A percentile compares a stretch with the other conserved stretches of the same genome.
phyloP scores from a whole-genome alignment of 2,888 invertebrate species.

The Pristionchus arcanus region DNA sequence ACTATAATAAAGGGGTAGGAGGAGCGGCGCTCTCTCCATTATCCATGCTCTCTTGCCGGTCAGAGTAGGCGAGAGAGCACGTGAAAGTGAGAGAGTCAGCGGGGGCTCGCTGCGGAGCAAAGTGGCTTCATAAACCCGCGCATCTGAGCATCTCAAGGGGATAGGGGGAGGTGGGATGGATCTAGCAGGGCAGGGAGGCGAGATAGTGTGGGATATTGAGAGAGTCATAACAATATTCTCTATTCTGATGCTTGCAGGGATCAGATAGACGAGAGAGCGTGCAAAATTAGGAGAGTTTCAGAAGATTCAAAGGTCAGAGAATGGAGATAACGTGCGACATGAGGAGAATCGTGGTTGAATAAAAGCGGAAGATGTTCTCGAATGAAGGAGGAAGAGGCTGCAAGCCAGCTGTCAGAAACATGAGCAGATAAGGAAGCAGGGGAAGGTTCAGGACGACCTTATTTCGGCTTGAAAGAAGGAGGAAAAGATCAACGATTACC shows the following conservation, averaged over 20 bases:
- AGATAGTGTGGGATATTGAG: neutral
- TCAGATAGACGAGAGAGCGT: neutral
- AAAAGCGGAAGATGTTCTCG: neutral
- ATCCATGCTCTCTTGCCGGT: neutral
- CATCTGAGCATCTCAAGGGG: conserved; percentile 21
- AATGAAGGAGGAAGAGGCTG: neutral
- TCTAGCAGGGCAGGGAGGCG: neutral
- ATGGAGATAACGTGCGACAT: neutral
- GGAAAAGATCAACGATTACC: no score
- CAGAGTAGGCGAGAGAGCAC: neutral
- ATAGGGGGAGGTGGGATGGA: conserved; percentile 27
- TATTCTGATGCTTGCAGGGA: neutral
- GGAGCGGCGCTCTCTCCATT: neutral
- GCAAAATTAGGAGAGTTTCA: neutral
- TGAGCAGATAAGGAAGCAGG: conserved; percentile 11
- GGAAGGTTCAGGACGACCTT: neutral
- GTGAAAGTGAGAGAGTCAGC: neutral
- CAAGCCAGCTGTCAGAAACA: conserved; percentile 5
- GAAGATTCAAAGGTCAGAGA: neutral
- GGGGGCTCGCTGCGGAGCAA: neutral
- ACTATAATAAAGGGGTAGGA: conserved; percentile 1
- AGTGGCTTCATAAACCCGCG: conserved; percentile 45
- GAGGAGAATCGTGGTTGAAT: neutral
- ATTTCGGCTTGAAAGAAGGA: no score
- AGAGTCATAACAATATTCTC: no score